Evolutionary conservation across 2,888 invertebrate species (phyloP).

Genomic region (Mycalesis mineus): DNA sequence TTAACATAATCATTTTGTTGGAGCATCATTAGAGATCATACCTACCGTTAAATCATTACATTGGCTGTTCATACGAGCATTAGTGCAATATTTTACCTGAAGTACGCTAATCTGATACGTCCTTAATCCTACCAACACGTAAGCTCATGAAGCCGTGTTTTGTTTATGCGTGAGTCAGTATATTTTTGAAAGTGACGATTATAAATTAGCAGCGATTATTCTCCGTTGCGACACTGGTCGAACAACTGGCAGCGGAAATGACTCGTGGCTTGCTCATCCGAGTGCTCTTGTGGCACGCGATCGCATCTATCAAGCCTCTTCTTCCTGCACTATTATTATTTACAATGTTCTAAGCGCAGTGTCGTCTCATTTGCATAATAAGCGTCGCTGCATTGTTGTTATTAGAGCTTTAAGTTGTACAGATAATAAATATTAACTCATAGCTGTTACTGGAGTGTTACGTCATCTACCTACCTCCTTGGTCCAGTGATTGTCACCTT

Average conservation of each 20-base stretch:
- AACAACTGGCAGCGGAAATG: slow-evolving; percentile 58
- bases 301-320: slow-evolving; percentile 40
- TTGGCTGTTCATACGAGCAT: too few relatives aligned
- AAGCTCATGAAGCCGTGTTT: slow-evolving; percentile 33
- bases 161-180: slow-evolving; percentile 59
- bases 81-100: too few relatives aligned
- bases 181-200: slow-evolving; percentile 67
- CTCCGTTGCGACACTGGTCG: slow-evolving; percentile 50
- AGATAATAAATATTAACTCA: not conserved
- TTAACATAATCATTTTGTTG: too few relatives aligned
- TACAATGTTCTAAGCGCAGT: slow-evolving; percentile 19
- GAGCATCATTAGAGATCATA: too few relatives aligned
- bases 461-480: too few relatives aligned
- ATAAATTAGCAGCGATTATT: slow-evolving; percentile 71
- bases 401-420: slow-evolving; percentile 8
- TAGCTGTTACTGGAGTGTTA: too few relatives aligned
- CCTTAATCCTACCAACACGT: slow-evolving; percentile 32
- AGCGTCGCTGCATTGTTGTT: not conserved
- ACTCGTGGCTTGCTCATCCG: slow-evolving; percentile 57
- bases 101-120: not conserved
- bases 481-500: too few relatives aligned
- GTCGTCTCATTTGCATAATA: slow-evolving; percentile 4
- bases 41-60: too few relatives aligned
- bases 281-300: slow-evolving; percentile 53
- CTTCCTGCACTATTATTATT: slow-evolving; percentile 28